A percentile compares a stretch with the other conserved stretches of the same genome.
phyloP scores from a whole-genome alignment of 2,113 vertebrate species.

The Rhinichthys klamathensis region DNA sequence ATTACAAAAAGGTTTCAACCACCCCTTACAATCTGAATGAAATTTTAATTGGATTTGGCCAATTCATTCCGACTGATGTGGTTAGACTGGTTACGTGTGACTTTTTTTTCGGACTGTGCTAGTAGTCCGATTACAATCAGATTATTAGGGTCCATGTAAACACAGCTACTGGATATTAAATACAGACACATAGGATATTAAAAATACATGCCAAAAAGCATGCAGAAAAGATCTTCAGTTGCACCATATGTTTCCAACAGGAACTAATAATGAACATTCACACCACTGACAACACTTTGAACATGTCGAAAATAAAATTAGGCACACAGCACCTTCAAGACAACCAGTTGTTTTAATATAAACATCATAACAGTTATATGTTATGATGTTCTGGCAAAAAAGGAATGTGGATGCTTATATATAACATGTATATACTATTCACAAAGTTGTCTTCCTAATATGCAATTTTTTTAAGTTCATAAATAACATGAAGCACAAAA shows the following conservation, averaged over 20 bases:
- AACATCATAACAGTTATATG: not conserved
- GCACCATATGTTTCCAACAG: not conserved
- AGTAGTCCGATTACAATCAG: too few species aligned
- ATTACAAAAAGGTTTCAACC: too few species aligned
- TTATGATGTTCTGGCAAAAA: not conserved
- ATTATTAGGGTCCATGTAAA: too few species aligned
- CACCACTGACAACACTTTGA: not conserved
- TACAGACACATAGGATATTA: not conserved
- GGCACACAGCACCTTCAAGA: not conserved
- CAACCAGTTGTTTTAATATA: not conserved
- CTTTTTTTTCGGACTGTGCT: too few species aligned
- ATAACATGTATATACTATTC: not conserved
- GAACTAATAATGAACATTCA: not conserved
- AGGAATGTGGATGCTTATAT: not conserved
- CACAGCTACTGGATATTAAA: too few species aligned
- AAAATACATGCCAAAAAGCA: not conserved
- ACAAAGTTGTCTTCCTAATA: not conserved
- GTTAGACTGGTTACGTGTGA: too few species aligned
- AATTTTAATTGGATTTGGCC: too few species aligned
- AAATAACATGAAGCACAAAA: not conserved
- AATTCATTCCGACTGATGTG: too few species aligned
- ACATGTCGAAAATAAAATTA: not conserved
- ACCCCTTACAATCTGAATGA: too few species aligned
- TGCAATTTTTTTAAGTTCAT: not conserved
- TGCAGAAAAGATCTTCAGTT: not conserved